phyloP scores from a whole-genome alignment of 2,113 vertebrate species.

The Parus major region DNA sequence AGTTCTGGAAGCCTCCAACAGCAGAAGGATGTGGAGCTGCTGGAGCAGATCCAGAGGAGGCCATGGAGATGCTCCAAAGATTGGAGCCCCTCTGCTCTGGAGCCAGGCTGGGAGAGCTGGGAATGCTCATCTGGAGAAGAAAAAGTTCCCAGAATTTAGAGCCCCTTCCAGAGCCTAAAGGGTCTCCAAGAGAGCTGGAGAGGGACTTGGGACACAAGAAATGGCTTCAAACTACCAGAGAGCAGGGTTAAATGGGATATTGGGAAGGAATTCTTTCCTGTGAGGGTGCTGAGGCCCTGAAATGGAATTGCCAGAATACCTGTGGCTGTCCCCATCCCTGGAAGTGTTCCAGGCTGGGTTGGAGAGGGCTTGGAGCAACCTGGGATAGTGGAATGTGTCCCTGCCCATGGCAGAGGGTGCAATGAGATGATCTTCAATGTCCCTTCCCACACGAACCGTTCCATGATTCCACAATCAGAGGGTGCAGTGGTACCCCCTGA shows the following conservation, averaged over 20 bases:
- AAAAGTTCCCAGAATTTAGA: accelerated
- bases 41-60: neutral
- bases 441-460: neutral
- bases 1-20: neutral
- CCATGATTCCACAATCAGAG: neutral
- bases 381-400: neutral
- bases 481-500: neutral
- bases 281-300: accelerated
- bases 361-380: accelerated
- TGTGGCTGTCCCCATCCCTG: neutral
- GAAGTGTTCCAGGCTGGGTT: neutral
- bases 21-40: accelerated
- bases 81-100: neutral
- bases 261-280: neutral
- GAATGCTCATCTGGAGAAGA: neutral
- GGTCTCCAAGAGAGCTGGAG: neutral
- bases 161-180: neutral
- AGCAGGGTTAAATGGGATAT: neutral
- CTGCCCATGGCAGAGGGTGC: no score
- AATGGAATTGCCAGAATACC: neutral
- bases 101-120: neutral
- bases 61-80: neutral
- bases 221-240: neutral
- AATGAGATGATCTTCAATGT: neutral
- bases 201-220: neutral